Conservation (phyloP, 2,113 vertebrate species). For the Melierax canorus region DNA sequence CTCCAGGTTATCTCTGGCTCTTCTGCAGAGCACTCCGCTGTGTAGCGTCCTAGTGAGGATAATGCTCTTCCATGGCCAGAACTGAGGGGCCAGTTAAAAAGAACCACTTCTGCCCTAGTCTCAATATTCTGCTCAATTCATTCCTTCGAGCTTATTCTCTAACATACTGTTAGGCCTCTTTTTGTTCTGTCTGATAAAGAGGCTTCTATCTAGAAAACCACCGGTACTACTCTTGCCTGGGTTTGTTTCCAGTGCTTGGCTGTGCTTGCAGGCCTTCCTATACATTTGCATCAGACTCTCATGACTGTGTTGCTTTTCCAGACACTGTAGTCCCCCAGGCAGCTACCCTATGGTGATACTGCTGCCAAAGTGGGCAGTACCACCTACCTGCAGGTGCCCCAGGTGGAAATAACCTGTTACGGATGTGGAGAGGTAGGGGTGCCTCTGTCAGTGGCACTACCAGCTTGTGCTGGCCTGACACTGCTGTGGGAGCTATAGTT, state of each 20-base stretch:
- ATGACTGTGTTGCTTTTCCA: not conserved
- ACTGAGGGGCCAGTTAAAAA: not conserved
- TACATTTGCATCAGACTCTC: not conserved
- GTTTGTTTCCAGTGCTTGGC: not conserved
- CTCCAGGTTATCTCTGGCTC: not conserved
- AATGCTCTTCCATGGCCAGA: not conserved
- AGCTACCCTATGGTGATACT: not conserved
- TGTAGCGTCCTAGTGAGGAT: not conserved
- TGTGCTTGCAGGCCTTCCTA: not conserved
- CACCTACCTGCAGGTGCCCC: not conserved
- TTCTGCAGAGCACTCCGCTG: not conserved
- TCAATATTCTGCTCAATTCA: fast-evolving
- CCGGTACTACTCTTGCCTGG: not conserved
- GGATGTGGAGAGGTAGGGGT: not conserved
- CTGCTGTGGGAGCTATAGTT: not conserved
- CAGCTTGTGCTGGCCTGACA: not conserved
- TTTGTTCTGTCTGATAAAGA: not conserved
- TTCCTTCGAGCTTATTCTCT: not conserved
- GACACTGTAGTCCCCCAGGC: not conserved
- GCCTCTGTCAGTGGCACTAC: not conserved
- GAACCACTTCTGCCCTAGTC: not conserved
- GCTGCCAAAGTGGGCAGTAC: not conserved
- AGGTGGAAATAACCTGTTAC: not conserved
- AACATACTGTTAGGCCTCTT: not conserved
- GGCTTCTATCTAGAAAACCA: not conserved